Base-by-base conservation (phyloP, 2,797 vertebrate genomes). In the Parambassis ranga region DNA sequence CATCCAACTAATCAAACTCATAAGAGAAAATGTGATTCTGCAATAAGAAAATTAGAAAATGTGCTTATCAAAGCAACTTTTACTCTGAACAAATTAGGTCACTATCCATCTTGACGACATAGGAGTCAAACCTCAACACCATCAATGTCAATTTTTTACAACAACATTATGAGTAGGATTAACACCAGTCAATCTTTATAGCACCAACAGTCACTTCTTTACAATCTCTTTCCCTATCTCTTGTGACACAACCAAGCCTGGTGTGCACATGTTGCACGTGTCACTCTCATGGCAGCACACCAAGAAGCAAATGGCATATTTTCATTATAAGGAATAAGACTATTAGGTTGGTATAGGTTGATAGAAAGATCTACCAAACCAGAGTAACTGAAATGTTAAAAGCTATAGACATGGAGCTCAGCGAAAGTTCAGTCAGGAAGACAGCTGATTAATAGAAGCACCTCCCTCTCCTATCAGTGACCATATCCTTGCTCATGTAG, bases 131-230 rank as follows among this genome's bases (percentile, higher is more conserved):
- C 44, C 36, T 8, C 30, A 48, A 30, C 6, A 30, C 35, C 43
- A 19, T 30, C 56, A 20, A 38, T 22, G 18, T 5, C 31, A 70
- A 2, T 19, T 38, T 59, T 60, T 67, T 48, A 36, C 43, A 37
- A 27, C 38, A 48, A 22, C 14, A 48, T 47, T 16, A 6, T 33
- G 13, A 39, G 36, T 7, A 32, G 5, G 35, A 44, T 39, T 9
- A 15, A 65, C 19, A n/a, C 22, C 10, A 27, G 10, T 8, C 23
- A 19, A 30, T 50, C 27, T 55, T 56, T 46, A 27, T 26, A 42
- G 27, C 3, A 30, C 20, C 1, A 15, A 7, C 0, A n/a, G 2
- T 10, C 10, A 31, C 47, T 10, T 33, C n/a, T 39, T 51, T 18
- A 18, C 4, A 18, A 11, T 2, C 10, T 32, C 14, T 2, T 13